Conservation (phyloP, 2,888 invertebrate species). For the Stenichneumon culpator region DNA sequence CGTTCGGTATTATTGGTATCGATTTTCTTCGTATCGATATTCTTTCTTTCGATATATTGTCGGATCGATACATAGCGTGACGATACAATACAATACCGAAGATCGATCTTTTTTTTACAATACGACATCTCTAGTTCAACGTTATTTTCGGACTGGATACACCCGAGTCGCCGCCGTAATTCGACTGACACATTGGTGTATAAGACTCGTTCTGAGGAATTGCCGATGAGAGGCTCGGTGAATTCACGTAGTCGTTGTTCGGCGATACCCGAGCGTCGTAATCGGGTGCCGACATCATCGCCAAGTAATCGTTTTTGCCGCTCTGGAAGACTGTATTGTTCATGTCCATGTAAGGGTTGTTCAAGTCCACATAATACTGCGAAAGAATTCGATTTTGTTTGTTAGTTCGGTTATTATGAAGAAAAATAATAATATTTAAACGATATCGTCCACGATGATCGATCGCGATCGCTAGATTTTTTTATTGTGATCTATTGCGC, state of each 20-base stretch:
- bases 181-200: constrained; percentile 88
- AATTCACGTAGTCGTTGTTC: constrained; percentile 85
- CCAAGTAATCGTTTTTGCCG: constrained; percentile 90
- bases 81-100: too few species aligned
- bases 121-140: too few species aligned
- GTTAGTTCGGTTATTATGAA: background rate
- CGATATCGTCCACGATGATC: too few species aligned
- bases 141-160: constrained; percentile 87
- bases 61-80: too few species aligned
- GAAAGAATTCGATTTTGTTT: background rate
- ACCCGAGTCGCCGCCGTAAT: constrained; percentile 78
- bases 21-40: too few species aligned
- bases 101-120: too few species aligned
- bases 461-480: too few species aligned
- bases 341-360: constrained; percentile 91
- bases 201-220: constrained; percentile 83
- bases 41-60: too few species aligned
- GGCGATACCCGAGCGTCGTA: constrained; percentile 89
- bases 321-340: constrained; percentile 87
- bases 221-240: constrained; percentile 78
- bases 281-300: constrained; percentile 92
- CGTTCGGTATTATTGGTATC: too few species aligned
- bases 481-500: too few species aligned
- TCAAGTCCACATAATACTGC: constrained; percentile 95
- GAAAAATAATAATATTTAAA: too few species aligned